phyloP scores from a whole-genome alignment of 2,888 invertebrate species.

The Calameuta filiformis region DNA sequence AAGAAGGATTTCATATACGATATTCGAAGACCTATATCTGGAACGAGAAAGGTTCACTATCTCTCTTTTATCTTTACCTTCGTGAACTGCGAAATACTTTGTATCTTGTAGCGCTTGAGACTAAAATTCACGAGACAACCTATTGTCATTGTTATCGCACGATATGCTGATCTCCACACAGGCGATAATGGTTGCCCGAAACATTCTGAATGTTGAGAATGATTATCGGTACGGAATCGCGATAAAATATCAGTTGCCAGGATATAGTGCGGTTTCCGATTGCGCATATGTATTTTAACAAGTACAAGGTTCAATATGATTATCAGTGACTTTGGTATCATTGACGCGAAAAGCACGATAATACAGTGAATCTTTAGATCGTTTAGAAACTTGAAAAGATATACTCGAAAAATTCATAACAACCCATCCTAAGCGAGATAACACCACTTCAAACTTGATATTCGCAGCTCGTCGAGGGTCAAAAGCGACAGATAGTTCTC shows the following conservation, averaged over 20 bases:
- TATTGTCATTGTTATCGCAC: not conserved
- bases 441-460: not conserved
- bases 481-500: conserved; percentile 34
- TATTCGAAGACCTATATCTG: conserved; percentile 37
- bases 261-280: not conserved
- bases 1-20: conserved; percentile 55
- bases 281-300: not conserved
- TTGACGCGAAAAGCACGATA: not conserved
- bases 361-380: not conserved
- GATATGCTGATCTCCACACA: not conserved
- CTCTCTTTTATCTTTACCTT: not conserved
- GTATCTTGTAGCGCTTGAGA: not conserved
- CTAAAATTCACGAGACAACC: not conserved
- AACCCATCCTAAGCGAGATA: not conserved
- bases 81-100: not conserved
- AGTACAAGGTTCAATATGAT: not conserved
- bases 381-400: not conserved
- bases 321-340: not conserved
- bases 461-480: conserved; percentile 27
- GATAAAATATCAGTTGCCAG: not conserved
- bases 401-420: not conserved
- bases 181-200: not conserved
- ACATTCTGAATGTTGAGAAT: not conserved
- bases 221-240: not conserved
- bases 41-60: conserved; percentile 28